Base-by-base conservation (phyloP, 2,113 vertebrate genomes). In the Atractosteus spatula region DNA sequence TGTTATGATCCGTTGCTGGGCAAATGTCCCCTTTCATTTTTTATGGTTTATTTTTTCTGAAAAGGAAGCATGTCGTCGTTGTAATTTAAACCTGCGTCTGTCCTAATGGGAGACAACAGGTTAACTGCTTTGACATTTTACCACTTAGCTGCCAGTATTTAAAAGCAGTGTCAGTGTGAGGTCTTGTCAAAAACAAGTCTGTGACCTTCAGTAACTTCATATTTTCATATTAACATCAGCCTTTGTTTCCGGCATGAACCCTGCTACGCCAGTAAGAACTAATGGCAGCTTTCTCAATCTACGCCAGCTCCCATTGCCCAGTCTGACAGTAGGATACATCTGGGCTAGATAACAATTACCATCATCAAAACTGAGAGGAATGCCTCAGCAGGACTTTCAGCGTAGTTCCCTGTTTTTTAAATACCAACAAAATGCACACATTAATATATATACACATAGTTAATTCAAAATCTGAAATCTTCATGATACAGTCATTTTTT, bases 341-440 rank as follows among this genome's bases (percentile, higher is more conserved):
- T 90, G 89, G 86, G 85, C 87, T 85, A 84, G 86, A 90, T 91
- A 91, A 91, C 88, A 89, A 88, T 91, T 89, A 90, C 42, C 69
- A 71, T 62, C 64, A 16, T 55, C 83, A 87, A 88, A 89, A 86
- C 86, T 82, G 89, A 83, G 82, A 82, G 86, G 84, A 78, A 82
- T 85, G 84, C 89, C 88, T 90, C 83, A 81, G 83, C 82, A 82
- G 82, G 81, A 85, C 8, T 0, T 0, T 17, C 56, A 17, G 3
- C 0, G 54, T 10, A 47, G 14, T 3, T 62, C 65, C 73, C 55
- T 76, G 75, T 79, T 73, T 64, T 64, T 43, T 64, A 17, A 29
- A 6, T 64, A 17, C 41, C 4, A 41, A 64, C 17, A 29, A 11
- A 62, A 7, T 16, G 14, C 59, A 62, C 59, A 14, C 13, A 29